Conservation (phyloP, 2,888 invertebrate genomes). For the Calameuta filiformis region DNA sequence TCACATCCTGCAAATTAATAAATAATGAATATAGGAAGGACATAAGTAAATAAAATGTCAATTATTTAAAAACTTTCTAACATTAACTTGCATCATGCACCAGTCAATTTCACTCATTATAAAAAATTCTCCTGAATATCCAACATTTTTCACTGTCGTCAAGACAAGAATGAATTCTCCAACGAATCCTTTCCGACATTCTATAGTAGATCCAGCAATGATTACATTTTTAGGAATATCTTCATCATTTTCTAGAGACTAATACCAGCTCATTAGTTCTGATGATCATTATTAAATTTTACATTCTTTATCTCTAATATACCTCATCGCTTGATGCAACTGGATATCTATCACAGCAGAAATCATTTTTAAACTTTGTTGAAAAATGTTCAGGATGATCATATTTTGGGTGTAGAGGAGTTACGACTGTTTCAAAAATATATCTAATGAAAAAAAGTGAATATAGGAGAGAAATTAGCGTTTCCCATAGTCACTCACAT, state of each 20-base stretch:
- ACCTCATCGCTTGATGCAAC: not conserved
- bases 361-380: not conserved
- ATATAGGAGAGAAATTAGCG: not conserved
- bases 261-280: not conserved
- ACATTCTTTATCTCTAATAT: not conserved
- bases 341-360: not conserved
- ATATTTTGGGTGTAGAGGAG: not conserved
- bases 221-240: not conserved
- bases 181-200: slow-evolving; percentile 64
- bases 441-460: not conserved
- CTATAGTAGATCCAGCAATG: slow-evolving; percentile 47
- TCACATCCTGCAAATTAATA: slow-evolving; percentile 43
- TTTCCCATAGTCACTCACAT: not conserved
- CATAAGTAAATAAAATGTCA: slow-evolving; percentile 11
- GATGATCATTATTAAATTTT: not conserved
- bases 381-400: not conserved
- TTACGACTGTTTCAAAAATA: not conserved
- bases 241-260: not conserved
- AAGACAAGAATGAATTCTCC: slow-evolving; percentile 54
- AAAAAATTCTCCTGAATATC: slow-evolving; percentile 63
- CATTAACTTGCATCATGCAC: slow-evolving; percentile 58
- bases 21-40: slow-evolving; percentile 7
- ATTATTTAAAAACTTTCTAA: slow-evolving; percentile 32
- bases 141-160: slow-evolving; percentile 59
- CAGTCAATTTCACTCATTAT: slow-evolving; percentile 66